phyloP scores from a whole-genome alignment of 2,113 vertebrate species.

The Rhinopomastus cyanomelas region DNA sequence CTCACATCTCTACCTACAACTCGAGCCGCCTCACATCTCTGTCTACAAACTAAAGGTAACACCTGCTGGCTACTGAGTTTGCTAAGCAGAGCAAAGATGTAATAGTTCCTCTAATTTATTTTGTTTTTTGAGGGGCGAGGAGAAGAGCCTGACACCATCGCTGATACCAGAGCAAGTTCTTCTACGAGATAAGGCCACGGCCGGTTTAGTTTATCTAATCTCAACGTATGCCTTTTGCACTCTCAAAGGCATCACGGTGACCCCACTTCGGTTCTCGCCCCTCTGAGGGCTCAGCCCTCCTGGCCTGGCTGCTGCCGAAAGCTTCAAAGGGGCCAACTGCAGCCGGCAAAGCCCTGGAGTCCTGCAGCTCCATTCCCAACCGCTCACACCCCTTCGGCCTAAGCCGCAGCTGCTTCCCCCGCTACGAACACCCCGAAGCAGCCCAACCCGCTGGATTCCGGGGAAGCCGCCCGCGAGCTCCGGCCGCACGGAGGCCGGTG shows the following conservation, averaged over 20 bases:
- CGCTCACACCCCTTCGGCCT: no score
- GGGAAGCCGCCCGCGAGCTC: accelerated
- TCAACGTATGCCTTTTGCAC: background rate
- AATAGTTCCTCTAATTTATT: background rate
- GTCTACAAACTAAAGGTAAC: background rate
- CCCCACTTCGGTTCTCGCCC: background rate
- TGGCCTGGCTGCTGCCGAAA: no score
- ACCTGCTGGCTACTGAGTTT: background rate
- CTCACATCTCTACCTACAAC: background rate
- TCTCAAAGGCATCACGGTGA: background rate
- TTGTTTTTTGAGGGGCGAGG: no score
- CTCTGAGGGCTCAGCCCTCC: background rate
- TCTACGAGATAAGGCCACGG: background rate
- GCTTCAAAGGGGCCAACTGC: background rate
- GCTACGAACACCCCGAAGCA: background rate
- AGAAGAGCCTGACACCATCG: background rate
- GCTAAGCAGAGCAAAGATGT: background rate
- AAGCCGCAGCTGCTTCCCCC: background rate
- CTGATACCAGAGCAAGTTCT: accelerated
- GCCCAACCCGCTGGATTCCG: background rate
- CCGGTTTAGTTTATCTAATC: background rate
- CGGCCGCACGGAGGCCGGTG: accelerated
- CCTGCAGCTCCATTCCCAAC: background rate
- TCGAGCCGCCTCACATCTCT: accelerated
- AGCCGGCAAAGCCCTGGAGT: accelerated